Percentiles rank a stretch among this genome's conserved stretches.
Conservation (phyloP, 2,113 vertebrate genomes). For the Lycaon pictus region DNA sequence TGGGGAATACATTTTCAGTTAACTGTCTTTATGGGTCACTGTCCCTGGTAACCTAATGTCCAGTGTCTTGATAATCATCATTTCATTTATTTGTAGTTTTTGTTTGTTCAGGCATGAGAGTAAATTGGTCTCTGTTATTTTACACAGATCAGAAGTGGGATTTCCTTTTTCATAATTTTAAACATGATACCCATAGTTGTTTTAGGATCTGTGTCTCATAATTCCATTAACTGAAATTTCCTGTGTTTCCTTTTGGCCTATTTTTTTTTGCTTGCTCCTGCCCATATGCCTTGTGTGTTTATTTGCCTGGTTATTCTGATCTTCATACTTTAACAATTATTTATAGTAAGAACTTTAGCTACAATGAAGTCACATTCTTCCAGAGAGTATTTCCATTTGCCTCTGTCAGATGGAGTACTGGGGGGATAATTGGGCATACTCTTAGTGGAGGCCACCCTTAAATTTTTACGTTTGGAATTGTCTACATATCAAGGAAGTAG, state of each 20-base stretch:
- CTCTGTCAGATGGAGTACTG: background rate
- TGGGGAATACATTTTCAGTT: background rate
- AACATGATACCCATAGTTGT: background rate
- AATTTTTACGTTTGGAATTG: background rate
- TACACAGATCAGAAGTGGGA: background rate
- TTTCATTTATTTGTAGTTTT: constrained; percentile 6
- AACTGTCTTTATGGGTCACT: background rate
- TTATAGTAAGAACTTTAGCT: background rate
- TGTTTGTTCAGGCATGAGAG: background rate
- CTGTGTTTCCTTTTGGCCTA: background rate
- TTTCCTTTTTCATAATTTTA: background rate
- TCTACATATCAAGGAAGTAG: background rate
- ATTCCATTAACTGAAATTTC: constrained; percentile 2
- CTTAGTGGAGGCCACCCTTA: background rate
- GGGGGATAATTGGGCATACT: background rate
- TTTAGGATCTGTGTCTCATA: background rate
- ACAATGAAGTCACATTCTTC: background rate
- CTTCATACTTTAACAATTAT: background rate
- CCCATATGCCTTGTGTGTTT: background rate
- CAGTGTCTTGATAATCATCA: background rate
- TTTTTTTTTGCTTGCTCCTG: background rate
- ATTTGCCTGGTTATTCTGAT: background rate
- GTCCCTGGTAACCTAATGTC: background rate
- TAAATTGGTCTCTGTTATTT: background rate
- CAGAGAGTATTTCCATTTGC: background rate